Evolutionary conservation across 53 echinoderm and acorn worm genomes (phyloP).

Genomic region (Arbacia lixula): DNA sequence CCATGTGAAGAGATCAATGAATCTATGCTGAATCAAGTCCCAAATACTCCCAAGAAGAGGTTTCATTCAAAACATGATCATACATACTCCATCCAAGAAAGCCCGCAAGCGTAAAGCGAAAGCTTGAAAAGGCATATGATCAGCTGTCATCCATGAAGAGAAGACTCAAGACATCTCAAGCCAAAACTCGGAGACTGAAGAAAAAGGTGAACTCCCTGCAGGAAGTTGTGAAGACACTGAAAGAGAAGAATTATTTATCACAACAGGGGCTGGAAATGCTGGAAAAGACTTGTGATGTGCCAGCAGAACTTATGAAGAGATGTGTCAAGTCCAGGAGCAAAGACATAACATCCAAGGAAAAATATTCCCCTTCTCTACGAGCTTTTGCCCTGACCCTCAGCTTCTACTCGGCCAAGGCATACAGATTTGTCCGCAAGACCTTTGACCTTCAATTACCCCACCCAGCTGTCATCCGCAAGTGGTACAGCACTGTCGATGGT

Average conservation of each 20-base stretch:
- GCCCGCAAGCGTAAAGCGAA: no score
- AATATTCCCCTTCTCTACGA: constrained; percentile 39
- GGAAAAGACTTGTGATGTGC: constrained; percentile 3
- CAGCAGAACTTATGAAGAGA: constrained; percentile 38
- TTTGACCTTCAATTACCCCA: constrained; percentile 63
- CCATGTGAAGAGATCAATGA: no score
- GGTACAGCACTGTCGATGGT: constrained; percentile 52
- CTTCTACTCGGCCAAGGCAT: constrained; percentile 72
- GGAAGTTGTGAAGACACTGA: background rate
- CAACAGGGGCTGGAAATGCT: constrained; percentile 37
- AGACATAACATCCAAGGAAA: background rate
- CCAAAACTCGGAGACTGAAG: no score
- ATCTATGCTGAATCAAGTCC: no score
- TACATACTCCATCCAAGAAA: no score
- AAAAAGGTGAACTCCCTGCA: constrained; percentile 60
- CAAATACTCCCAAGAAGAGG: no score
- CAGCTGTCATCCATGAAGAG: no score
- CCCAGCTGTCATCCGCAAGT: constrained; percentile 46
- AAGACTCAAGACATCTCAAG: no score
- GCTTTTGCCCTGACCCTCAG: constrained; percentile 71
- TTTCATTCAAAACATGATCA: no score
- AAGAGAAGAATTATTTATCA: constrained; percentile 38
- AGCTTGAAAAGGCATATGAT: no score
- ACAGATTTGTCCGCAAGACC: constrained; percentile 57
- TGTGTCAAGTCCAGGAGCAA: constrained; percentile 14